phyloP scores from a whole-genome alignment of 2,888 invertebrate species.

The Priocnemis perturbator region DNA sequence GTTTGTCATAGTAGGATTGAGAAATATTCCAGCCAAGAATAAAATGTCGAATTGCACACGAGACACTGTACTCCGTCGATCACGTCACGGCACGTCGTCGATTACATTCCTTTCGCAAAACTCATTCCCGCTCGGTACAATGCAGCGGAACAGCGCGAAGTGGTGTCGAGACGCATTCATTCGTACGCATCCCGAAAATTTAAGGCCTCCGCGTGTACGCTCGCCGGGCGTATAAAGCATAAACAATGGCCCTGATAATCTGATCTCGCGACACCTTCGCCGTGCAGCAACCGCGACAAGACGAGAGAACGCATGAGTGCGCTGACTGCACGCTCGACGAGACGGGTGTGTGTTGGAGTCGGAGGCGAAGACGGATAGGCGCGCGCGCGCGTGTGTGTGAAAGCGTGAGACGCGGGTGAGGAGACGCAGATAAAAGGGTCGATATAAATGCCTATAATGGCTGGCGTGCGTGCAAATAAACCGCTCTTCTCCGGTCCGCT shows the following conservation, averaged over 20 bases:
- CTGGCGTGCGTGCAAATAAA: constrained; percentile 15
- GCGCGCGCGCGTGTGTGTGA: constrained; percentile 20
- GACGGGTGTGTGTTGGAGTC: neutral
- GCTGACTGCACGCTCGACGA: neutral
- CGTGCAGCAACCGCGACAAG: constrained; percentile 16
- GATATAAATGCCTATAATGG: constrained; percentile 41
- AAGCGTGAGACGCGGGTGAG: constrained; percentile 9
- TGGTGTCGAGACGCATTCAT: constrained; percentile 15
- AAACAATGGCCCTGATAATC: constrained; percentile 58
- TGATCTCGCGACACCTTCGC: constrained; percentile 52
- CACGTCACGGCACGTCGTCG: constrained; percentile 35
- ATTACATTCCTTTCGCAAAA: constrained; percentile 39
- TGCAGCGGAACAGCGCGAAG: neutral
- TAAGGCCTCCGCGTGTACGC: constrained; percentile 33
- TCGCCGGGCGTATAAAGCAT: constrained; percentile 49
- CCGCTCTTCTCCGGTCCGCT: no score
- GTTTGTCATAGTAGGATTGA: constrained; percentile 21
- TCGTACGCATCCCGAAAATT: constrained; percentile 50
- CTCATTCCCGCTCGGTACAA: constrained; percentile 33
- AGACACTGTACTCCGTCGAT: constrained; percentile 25
- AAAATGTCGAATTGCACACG: no score
- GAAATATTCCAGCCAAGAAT: constrained; percentile 11
- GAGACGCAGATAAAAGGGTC: constrained; percentile 20
- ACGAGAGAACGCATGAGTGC: constrained; percentile 5
- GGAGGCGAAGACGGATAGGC: constrained; percentile 10